phyloP scores from a whole-genome alignment of 2,797 vertebrate species.

The Myotis myotis region DNA sequence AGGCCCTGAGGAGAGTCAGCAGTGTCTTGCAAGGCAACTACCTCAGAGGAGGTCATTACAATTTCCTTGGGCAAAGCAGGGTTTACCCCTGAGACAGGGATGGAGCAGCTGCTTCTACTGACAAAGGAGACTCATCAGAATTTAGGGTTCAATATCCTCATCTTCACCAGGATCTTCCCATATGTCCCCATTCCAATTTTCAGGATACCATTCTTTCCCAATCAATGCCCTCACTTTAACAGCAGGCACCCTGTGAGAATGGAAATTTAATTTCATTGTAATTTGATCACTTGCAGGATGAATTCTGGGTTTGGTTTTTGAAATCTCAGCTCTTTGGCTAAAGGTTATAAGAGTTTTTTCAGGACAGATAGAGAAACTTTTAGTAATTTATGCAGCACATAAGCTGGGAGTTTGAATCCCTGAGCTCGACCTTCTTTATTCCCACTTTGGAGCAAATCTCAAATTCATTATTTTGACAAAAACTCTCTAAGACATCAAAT shows the following conservation, averaged over 20 bases:
- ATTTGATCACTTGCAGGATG: neutral
- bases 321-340: neutral
- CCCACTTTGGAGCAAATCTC: neutral
- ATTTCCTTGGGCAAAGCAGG: neutral
- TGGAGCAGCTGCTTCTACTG: neutral
- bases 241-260: neutral
- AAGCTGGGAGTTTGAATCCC: neutral
- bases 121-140: neutral
- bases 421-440: neutral
- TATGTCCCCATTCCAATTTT: neutral
- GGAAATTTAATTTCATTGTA: constrained; percentile 36
- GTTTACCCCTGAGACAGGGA: neutral
- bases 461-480: neutral
- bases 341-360: neutral
- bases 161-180: constrained; percentile 14
- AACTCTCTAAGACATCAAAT: neutral
- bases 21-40: neutral
- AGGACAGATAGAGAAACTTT: neutral
- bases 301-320: neutral
- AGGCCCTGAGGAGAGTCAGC: neutral
- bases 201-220: neutral
- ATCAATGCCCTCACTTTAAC: neutral
- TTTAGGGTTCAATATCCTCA: neutral
- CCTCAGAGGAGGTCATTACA: neutral
- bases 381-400: neutral